phyloP scores from a whole-genome alignment of 2,113 vertebrate species.

The Furnarius figulus region DNA sequence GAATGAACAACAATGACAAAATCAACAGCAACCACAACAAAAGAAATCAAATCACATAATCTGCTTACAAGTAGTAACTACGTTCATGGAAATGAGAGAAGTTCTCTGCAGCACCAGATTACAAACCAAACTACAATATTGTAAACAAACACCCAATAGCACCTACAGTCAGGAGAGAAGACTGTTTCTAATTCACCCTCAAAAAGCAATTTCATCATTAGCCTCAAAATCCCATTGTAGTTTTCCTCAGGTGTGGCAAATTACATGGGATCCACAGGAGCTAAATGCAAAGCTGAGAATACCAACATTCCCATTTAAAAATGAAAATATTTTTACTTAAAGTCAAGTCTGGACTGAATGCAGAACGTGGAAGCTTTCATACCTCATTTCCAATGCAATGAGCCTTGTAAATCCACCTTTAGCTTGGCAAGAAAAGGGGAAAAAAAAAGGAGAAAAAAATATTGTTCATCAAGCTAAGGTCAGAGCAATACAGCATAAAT shows the following conservation, averaged over 20 bases:
- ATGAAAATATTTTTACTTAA: constrained; percentile 1
- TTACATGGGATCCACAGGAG: not conserved
- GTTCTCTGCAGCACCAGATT: not conserved
- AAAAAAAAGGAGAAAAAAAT: not conserved
- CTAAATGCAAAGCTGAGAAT: not conserved
- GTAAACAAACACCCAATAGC: not conserved
- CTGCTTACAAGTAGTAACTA: not conserved
- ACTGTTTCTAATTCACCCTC: not conserved
- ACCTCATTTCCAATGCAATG: not conserved
- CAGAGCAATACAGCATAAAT: not conserved
- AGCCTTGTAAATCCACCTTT: not conserved
- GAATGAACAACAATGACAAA: not conserved
- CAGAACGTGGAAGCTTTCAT: not conserved
- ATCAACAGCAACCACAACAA: not conserved
- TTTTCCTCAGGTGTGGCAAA: not conserved
- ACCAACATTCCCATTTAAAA: not conserved
- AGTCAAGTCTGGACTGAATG: not conserved
- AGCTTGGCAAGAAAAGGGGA: not conserved
- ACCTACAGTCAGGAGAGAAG: not conserved
- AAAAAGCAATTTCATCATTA: not conserved
- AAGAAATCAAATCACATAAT: not conserved
- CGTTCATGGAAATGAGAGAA: not conserved
- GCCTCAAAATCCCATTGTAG: not conserved
- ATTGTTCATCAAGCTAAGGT: not conserved
- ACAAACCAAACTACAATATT: not conserved